phyloP scores from a whole-genome alignment of 30 jellyfish, hydroid and myxozoan species.

The Rhopilema esculentum region DNA sequence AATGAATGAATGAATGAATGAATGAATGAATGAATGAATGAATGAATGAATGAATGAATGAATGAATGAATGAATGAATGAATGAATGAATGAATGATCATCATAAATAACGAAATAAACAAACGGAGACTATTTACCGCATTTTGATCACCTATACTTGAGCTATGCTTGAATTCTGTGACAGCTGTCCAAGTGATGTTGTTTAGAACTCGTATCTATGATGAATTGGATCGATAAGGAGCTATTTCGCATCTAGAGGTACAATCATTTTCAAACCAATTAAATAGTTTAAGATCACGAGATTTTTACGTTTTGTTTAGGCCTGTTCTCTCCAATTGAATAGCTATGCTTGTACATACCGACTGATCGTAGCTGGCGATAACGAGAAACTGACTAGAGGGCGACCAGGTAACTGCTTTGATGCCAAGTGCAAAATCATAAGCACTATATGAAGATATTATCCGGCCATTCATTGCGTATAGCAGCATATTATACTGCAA shows the following conservation, averaged over 20 bases:
- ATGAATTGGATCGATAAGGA: neutral
- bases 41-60: no score
- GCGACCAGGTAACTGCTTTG: slow-evolving; percentile 97
- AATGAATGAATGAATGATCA: neutral
- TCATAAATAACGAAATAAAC: neutral
- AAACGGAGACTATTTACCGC: slow-evolving; percentile 60
- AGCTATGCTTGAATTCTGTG: slow-evolving; percentile 77
- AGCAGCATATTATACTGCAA: slow-evolving; percentile 84
- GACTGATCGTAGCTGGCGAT: slow-evolving; percentile 96
- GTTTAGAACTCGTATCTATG: slow-evolving; percentile 88
- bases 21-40: no score
- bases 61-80: no score
- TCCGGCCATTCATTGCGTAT: slow-evolving; percentile 89
- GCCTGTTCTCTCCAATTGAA: no score
- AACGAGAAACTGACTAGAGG: slow-evolving; percentile 87
- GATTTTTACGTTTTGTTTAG: no score
- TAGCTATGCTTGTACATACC: no score
- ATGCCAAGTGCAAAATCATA: slow-evolving; percentile 93
- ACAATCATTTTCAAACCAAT: no score
- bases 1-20: no score
- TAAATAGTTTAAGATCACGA: no score
- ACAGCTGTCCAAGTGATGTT: slow-evolving; percentile 93
- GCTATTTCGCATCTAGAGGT: no score
- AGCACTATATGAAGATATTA: slow-evolving; percentile 80
- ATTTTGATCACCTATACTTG: slow-evolving; percentile 73